A percentile compares a stretch with the other conserved stretches of the same genome.
phyloP scores from a whole-genome alignment of 92 coral and sea anemone species.

The Anthopleura xanthogrammica region DNA sequence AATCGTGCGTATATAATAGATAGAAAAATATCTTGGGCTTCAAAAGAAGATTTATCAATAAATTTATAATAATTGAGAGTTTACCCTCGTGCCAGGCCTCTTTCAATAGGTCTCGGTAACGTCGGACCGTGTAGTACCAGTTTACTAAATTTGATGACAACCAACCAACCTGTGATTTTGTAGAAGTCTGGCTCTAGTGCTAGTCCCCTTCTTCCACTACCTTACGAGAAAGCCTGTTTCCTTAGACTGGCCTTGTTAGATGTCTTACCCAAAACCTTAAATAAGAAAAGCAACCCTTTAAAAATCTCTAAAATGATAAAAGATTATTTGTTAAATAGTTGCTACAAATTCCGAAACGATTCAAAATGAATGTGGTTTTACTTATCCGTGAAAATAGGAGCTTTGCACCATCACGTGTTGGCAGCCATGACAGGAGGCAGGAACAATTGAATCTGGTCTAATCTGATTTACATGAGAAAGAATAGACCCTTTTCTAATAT shows the following conservation, averaged over 20 bases:
- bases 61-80: too few relatives aligned
- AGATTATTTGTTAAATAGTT: neutral
- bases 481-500: too few relatives aligned
- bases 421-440: too few relatives aligned
- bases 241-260: neutral
- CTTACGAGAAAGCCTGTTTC: neutral
- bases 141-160: neutral
- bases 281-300: neutral
- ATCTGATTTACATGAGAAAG: too few relatives aligned
- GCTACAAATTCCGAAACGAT: neutral
- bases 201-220: neutral
- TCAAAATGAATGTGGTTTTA: neutral
- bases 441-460: too few relatives aligned
- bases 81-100: neutral
- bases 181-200: neutral
- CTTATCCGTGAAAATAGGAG: too few relatives aligned
- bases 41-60: too few relatives aligned
- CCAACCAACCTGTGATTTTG: too few relatives aligned
- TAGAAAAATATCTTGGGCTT: neutral
- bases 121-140: neutral
- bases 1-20: neutral
- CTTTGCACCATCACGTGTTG: too few relatives aligned
- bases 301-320: neutral
- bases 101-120: too few relatives aligned
- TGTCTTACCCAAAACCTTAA: neutral